Conservation (phyloP, 1,140 invertebrate species). For the Caenorhabditis remanei region DNA sequence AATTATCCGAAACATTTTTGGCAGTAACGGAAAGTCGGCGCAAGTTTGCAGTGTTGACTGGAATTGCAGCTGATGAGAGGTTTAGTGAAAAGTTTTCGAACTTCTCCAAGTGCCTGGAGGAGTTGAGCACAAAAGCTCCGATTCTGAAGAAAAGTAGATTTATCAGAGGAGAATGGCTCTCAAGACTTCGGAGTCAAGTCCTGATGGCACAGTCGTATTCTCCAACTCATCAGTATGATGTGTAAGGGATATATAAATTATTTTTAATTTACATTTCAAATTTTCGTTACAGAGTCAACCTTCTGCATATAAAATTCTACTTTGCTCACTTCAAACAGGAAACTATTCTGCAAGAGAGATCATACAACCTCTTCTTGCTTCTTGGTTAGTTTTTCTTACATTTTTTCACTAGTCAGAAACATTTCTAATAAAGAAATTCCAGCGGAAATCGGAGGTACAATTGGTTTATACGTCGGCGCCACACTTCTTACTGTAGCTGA, state of each 20-base stretch:
- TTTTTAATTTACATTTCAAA: neutral
- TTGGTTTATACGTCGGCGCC: constrained; percentile 63
- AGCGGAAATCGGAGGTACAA: constrained; percentile 65
- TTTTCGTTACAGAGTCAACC: constrained; percentile 58
- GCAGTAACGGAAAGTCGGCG: neutral
- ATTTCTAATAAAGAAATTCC: neutral
- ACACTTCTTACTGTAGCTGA: constrained; percentile 57
- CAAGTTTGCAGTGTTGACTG: constrained; percentile 15
- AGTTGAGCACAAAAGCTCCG: neutral
- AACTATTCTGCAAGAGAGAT: constrained; percentile 58
- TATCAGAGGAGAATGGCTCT: constrained; percentile 59
- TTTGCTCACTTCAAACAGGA: constrained; percentile 65
- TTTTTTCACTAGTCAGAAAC: neutral
- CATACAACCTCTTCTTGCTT: constrained; percentile 61
- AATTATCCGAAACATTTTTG: constrained; percentile 17
- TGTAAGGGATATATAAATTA: neutral
- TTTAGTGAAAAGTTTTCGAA: constrained; percentile 38
- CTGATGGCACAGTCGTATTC: constrained; percentile 57
- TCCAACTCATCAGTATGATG: constrained; percentile 61
- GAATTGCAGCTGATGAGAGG: constrained; percentile 20
- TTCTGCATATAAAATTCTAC: constrained; percentile 61
- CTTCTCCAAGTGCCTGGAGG: constrained; percentile 24
- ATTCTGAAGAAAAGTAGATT: constrained; percentile 56
- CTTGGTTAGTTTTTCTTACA: constrained; percentile 56
- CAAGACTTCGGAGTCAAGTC: constrained; percentile 49